Base-by-base conservation (phyloP, 2,113 vertebrate species). In the Verasper variegatus region DNA sequence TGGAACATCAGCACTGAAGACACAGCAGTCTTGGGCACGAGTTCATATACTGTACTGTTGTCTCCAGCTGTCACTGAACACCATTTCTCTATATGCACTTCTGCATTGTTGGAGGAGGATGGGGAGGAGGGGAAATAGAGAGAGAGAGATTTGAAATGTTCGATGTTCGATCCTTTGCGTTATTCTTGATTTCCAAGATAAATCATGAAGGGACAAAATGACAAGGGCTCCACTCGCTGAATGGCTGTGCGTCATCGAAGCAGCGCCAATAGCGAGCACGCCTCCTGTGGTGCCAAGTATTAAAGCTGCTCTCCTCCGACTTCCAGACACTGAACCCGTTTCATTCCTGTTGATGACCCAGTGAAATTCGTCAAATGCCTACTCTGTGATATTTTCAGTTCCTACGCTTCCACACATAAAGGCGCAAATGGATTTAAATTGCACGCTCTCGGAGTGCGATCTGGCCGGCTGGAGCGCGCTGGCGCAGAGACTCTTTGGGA, bases 221-320 rank as follows among this genome's bases (percentile, higher is more conserved):
- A 17, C 13, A 56, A 51, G n/a, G 1, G 57, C 26, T 77, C 23
- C 56, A 3, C 35, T 73, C 58, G 12, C 17, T 88, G 80, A 79
- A 77, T 71, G 74, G 27, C 6, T 35, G 74, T 82, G 86, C 94
- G 91, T 94, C 94, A 94, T 27, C 57, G 61, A 57, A 54, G 80
- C 68, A 23, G 66, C 64, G 59, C 77, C 74, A 86, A 65, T 59
- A 5, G 71, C 31, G 35, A 80, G 57, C 79, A 23, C 89, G 83
- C 88, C 82, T 83, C 83, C 85, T 61, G 65, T 23, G 40, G 37
- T 59, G 80, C 60, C 68, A 52, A 74, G 68, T 91, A 93, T 93
- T 93, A 92, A 90, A 78, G 76, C 74, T 17, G 51, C 61, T 74
- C 40, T 54, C 24, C 69, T 68, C 47, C 35, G 18, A 51, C 49